phyloP scores from a whole-genome alignment of 2,113 vertebrate species.

The Nettapus auritus region DNA sequence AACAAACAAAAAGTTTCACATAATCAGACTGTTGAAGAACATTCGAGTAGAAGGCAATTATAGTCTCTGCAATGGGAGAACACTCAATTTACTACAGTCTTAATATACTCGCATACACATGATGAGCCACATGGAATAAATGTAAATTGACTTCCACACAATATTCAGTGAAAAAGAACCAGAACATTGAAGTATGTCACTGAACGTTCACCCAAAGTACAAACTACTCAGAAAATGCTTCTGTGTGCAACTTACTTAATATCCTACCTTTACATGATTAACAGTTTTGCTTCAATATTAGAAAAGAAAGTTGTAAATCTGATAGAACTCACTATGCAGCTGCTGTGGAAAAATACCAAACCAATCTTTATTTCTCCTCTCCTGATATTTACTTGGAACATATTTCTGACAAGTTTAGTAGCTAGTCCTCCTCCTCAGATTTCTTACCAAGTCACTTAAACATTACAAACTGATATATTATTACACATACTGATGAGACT shows the following conservation, averaged over 20 bases:
- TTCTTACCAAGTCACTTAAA: not conserved
- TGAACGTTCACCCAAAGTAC: fast-evolving
- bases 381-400: not conserved
- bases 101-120: not conserved
- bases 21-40: not conserved
- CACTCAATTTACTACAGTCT: not conserved
- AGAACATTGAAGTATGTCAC: not conserved
- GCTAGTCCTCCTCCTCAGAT: not conserved
- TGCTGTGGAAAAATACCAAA: not conserved
- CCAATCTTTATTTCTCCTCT: not conserved
- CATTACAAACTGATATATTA: not conserved
- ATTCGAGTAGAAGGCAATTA: not conserved
- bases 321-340: not conserved
- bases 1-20: not conserved
- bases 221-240: not conserved
- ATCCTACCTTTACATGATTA: not conserved
- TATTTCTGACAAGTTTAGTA: not conserved
- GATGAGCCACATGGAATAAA: not conserved
- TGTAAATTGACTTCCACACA: not conserved
- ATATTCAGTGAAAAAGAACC: not conserved
- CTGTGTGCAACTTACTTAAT: not conserved
- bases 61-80: not conserved
- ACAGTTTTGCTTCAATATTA: not conserved
- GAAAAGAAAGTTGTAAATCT: not conserved
- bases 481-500: not conserved